A percentile compares a stretch with the other conserved stretches of the same genome.
phyloP scores from a whole-genome alignment of 2,888 invertebrate genomes.

The Ophion slaviceki region DNA sequence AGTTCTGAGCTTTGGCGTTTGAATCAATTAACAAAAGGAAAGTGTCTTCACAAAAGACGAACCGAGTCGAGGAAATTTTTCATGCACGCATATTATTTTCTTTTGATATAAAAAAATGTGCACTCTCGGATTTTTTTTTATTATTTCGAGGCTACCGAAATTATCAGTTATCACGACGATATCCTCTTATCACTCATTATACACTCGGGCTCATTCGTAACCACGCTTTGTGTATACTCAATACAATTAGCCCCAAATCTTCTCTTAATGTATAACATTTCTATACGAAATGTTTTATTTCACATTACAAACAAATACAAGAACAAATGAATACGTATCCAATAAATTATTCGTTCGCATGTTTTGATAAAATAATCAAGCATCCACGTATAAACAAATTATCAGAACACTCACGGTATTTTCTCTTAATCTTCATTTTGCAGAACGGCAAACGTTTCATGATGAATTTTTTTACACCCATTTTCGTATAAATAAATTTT shows the following conservation, averaged over 20 bases:
- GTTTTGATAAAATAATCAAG: background rate
- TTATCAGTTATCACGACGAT: slow-evolving; percentile 52
- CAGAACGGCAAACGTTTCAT: slow-evolving; percentile 80
- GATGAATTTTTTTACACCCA: slow-evolving; percentile 80
- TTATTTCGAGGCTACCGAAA: slow-evolving; percentile 29
- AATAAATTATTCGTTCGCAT: background rate
- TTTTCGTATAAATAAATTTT: slow-evolving; percentile 61
- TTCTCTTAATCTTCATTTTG: slow-evolving; percentile 77
- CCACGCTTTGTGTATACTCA: slow-evolving; percentile 5
- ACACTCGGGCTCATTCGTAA: slow-evolving; percentile 15
- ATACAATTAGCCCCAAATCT: slow-evolving; percentile 13
- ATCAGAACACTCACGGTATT: slow-evolving; percentile 73
- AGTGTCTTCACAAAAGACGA: slow-evolving; percentile 26
- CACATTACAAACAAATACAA: background rate
- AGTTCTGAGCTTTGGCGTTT: slow-evolving; percentile 6
- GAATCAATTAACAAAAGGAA: slow-evolving; percentile 59
- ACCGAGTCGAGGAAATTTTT: slow-evolving; percentile 11
- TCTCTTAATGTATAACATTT: slow-evolving; percentile 14
- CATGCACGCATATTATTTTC: slow-evolving; percentile 8
- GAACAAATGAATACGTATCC: background rate
- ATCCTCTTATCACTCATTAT: slow-evolving; percentile 46
- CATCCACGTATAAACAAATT: too few species aligned
- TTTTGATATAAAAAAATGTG: background rate
- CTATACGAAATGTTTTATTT: background rate
- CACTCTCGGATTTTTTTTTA: background rate